Evolutionary conservation across 2,797 vertebrate species (phyloP).

Genomic region (Oreochromis mossambicus): DNA sequence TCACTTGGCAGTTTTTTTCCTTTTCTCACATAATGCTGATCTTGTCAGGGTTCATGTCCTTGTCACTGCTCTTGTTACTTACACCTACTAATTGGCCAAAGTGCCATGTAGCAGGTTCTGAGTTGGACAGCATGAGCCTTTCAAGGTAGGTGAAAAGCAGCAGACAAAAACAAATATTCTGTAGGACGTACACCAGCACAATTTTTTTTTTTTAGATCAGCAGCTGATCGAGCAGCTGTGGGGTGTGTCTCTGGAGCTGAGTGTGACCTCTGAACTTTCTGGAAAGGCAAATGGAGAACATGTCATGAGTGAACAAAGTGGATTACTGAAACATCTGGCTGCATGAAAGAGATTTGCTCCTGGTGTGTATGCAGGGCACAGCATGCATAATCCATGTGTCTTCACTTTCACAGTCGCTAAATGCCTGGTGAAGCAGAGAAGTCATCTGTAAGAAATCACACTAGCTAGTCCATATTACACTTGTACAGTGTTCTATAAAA

Average conservation of each 20-base stretch:
- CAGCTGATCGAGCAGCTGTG: neutral
- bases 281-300: neutral
- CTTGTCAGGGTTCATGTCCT: neutral
- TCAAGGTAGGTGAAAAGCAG: neutral
- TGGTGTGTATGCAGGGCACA: neutral
- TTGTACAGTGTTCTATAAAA: neutral
- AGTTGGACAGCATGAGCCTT: neutral
- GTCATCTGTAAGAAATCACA: neutral
- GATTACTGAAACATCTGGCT: neutral
- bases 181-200: neutral
- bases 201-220: neutral
- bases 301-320: neutral
- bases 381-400: neutral
- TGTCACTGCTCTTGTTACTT: neutral
- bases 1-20: neutral
- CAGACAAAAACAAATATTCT: neutral
- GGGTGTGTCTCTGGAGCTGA: neutral
- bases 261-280: constrained; percentile 12
- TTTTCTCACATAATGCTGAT: neutral
- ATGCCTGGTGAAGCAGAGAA: neutral
- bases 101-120: neutral
- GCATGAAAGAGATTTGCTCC: neutral
- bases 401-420: neutral
- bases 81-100: neutral
- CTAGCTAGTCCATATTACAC: neutral